A percentile compares a stretch with the other conserved stretches of the same genome.
Evolutionary conservation across 2,797 vertebrate species (phyloP).

Genomic region (Morelia viridis): DNA sequence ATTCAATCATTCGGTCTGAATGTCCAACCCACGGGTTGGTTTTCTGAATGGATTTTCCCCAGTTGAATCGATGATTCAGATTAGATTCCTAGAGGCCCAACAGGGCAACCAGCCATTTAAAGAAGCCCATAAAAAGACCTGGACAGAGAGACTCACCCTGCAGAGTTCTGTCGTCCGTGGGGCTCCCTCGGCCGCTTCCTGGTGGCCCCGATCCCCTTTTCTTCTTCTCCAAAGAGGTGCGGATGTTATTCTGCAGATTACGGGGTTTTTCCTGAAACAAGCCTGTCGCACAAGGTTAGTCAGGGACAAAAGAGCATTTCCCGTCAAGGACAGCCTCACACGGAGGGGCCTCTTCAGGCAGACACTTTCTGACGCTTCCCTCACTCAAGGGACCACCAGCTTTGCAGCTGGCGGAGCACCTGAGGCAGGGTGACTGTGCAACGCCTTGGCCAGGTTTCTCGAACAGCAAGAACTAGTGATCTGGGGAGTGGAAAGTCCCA

Average conservation of each 20-base stretch:
- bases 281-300: conserved; percentile 75
- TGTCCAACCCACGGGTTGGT: too few species aligned
- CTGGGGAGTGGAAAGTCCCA: background rate
- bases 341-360: fast-evolving
- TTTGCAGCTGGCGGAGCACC: background rate
- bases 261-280: conserved; percentile 97
- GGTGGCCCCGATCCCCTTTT: conserved; percentile 71
- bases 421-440: background rate
- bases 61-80: background rate
- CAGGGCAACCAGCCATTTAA: background rate
- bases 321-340: background rate
- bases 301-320: conserved; percentile 45
- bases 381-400: fast-evolving
- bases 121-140: background rate
- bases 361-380: background rate
- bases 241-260: conserved; percentile 80
- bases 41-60: background rate
- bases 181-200: conserved; percentile 64
- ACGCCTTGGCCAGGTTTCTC: background rate
- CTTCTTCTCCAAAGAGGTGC: conserved; percentile 80
- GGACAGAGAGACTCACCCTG: conserved; percentile 66
- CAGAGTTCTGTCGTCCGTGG: conserved; percentile 49
- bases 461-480: background rate
- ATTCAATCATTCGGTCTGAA: background rate
- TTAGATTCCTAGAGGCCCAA: background rate